Base-by-base conservation (phyloP, 2,888 invertebrate genomes). In the Smittia sp. region DNA sequence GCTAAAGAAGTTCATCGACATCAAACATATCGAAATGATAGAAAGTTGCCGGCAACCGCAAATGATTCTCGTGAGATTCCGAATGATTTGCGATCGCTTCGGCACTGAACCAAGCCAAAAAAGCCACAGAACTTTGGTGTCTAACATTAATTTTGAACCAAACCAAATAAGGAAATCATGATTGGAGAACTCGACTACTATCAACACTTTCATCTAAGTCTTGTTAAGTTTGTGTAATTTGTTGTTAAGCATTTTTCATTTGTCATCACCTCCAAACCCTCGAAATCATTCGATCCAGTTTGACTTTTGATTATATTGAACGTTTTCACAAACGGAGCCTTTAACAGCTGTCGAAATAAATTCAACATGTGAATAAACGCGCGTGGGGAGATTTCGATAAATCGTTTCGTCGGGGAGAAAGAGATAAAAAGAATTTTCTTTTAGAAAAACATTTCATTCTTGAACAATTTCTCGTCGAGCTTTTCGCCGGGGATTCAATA, bases 271-370 rank as follows among this genome's bases (percentile, higher is more conserved):
- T 83, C 82, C 80, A 82, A 81, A 79, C 58, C 58, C 58, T 88
- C 88, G 81, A 89, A 85, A 84, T 89, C 90, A 82, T 88, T 87
- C 78, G 89, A 89, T 85, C 89, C 86, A 82, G 89, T 91, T 86
- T 92, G 91, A 85, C 92, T 94, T 92, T 93, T 94, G 89, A 94
- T 91, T 86, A 94, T 93, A 87, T 90, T 93, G 90, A 94, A 94
- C 88, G 94, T 91, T 90, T 94, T 94, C 87, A 92, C 92, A 87
- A 94, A 94, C 82, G 94, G 94, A 85, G 94, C 94, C 92, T 94
- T 95, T 90, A 95, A 90, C 86, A 94, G 91, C 94, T 95, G 87
- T 85, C 79, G 11, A 58, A 46, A 15, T 46, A 6, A 22, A 58
- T 18, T 58, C 20, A 15, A 58, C 11, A n/a, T 9, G 9, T 11